Evolutionary conservation across 1,140 invertebrate genomes (phyloP).

Genomic region (Ptiloglossa arizonensis): DNA sequence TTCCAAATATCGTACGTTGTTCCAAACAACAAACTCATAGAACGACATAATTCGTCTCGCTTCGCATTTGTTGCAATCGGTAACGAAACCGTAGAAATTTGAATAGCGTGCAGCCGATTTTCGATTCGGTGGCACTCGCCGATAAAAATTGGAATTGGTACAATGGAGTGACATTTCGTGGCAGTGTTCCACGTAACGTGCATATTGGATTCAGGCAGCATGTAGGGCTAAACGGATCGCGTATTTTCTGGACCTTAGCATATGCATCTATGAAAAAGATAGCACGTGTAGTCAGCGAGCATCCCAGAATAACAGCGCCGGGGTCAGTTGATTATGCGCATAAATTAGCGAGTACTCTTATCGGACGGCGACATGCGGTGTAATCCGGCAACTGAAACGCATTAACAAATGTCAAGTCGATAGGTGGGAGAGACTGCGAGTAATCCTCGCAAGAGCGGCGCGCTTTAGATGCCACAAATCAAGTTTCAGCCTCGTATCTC

Average conservation of each 20-base stretch:
- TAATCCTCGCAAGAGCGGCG: slow-evolving; percentile 63
- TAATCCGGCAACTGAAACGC: slow-evolving; percentile 74
- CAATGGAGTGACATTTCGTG: no score
- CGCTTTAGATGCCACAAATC: slow-evolving; percentile 70
- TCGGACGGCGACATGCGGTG: slow-evolving; percentile 66
- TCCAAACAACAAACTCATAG: no score
- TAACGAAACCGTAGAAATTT: no score
- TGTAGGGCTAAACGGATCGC: not conserved
- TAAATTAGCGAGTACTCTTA: slow-evolving; percentile 72
- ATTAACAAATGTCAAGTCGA: slow-evolving; percentile 73
- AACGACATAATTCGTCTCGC: no score
- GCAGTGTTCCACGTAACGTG: no score
- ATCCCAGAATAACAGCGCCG: slow-evolving; percentile 1
- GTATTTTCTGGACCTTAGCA: not conserved
- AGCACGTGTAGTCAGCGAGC: slow-evolving; percentile 10
- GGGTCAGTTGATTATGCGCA: slow-evolving; percentile 67
- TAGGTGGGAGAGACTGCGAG: slow-evolving; percentile 29
- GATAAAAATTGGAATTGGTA: no score
- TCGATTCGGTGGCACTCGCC: no score
- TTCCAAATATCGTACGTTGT: no score
- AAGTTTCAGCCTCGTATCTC: slow-evolving; percentile 66
- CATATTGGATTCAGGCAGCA: no score
- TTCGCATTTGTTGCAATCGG: no score
- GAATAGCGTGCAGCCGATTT: no score
- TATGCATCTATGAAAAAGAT: slow-evolving; percentile 22